Evolutionary conservation across 2,888 invertebrate species (phyloP), one percentile per base, ranked within the genome.

Genomic region (Apodemia hepburni): DNA sequence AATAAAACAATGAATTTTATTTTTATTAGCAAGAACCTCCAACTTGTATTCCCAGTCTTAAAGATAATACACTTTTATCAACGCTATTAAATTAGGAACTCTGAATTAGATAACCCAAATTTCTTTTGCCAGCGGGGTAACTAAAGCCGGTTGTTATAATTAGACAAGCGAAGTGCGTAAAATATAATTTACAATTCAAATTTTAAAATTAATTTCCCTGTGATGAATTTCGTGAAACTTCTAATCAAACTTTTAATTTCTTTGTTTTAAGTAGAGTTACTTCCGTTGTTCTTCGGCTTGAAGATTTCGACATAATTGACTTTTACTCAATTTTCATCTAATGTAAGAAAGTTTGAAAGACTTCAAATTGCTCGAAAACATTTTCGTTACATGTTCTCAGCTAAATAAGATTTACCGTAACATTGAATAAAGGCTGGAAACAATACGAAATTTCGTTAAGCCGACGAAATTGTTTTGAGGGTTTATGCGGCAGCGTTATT

Each of bases 171-270:
- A 81, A 79, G 76, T 80, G 78, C 77, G 78, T 77, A 74, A 76
- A 80, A 80, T 80, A 77, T 79, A 80, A 83, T 85, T 84, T 79
- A 76, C 80, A 82, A 82, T 85, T 77, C 82, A 83, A 84, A 84
- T 85, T 78, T 74, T 74, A 73, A 77, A 81, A 76, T 79, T 81
- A 73, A 81, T 81, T 80, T 80, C 75, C 73, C 75, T 75, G 74
- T 79, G 81, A 82, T 78, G 77, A 84, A 83, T 80, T 82, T 80
- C 78, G 75, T 73, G 69, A 74, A 73, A 72, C 74, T 79, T 75
- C 76, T 77, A 77, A 79, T 79, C 71, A 77, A 81, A 82, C 71
- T 80, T 80, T 77, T 72, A 69, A 78, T 77, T 79, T 76, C 74
- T 74, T 77, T 69, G 64, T 67, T 70, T 64, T 57, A 58, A 58